Conservation (phyloP, 2,797 vertebrate species). For the Margarornis squamiger region DNA sequence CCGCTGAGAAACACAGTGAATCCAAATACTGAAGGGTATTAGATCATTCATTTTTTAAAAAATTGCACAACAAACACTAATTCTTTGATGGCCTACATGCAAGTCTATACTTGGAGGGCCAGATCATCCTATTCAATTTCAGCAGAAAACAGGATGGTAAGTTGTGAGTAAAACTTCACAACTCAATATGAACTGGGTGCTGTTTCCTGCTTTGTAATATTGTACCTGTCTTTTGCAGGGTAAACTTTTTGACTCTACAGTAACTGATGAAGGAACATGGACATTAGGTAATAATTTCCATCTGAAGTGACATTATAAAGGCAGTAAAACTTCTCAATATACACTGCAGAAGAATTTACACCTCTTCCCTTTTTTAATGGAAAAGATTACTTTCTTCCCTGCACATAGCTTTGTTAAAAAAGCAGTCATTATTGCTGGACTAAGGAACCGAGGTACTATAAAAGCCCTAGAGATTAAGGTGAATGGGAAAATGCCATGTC, state of each 20-base stretch:
- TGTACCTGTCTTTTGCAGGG: constrained; percentile 80
- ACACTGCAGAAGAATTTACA: neutral
- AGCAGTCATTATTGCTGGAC: rapidly evolving
- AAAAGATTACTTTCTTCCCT: neutral
- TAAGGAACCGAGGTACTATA: neutral
- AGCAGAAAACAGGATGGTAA: neutral
- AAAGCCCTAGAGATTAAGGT: neutral
- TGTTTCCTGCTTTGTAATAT: neutral
- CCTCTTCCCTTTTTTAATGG: neutral
- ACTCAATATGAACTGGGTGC: neutral
- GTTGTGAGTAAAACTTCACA: neutral
- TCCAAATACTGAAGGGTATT: neutral
- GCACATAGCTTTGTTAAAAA: neutral
- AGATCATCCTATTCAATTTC: rapidly evolving
- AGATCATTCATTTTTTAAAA: neutral
- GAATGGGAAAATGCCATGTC: neutral
- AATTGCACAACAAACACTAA: rapidly evolving
- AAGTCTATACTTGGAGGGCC: rapidly evolving
- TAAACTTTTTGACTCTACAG: constrained; percentile 87
- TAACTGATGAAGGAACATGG: constrained; percentile 94
- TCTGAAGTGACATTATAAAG: neutral
- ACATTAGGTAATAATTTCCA: constrained; percentile 84
- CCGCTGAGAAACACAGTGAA: neutral
- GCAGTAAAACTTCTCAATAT: neutral
- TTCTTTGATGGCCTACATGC: neutral